These are phyloP conservation scores for Kryphioiulus occultus DNA, from an alignment of 2,888 invertebrate species.

Conservation along the genomic window DNA sequence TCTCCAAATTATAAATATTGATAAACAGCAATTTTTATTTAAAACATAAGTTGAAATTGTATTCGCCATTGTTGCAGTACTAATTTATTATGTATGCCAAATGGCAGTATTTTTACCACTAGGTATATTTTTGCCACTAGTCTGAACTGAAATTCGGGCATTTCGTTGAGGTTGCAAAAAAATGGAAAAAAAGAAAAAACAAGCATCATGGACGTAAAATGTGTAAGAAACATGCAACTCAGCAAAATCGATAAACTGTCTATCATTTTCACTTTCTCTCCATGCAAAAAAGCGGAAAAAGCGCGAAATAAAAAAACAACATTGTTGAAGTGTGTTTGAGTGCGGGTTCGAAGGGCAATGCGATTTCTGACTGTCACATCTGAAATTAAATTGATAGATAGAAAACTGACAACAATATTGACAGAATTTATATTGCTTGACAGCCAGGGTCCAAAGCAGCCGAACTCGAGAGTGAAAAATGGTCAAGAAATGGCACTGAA, in stretches of 20 bases:
- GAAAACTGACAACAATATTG: conserved; percentile 41
- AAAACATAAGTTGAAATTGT: no score
- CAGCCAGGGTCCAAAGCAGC: conserved; percentile 19
- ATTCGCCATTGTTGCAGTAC: background rate
- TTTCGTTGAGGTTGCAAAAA: background rate
- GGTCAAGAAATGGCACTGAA: conserved; percentile 14
- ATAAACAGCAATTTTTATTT: no score
- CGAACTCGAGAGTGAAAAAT: background rate
- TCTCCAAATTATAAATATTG: no score
- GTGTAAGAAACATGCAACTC: conserved; percentile 26
- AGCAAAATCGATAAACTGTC: conserved; percentile 35
- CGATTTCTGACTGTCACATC: conserved; percentile 45
- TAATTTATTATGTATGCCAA: conserved; percentile 17
- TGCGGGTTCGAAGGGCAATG: conserved; percentile 44
- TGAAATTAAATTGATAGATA: conserved; percentile 43
- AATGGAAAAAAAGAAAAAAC: background rate
- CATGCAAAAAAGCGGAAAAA: conserved; percentile 9
- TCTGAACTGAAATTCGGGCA: background rate
- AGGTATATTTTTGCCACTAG: background rate
- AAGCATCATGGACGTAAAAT: background rate
- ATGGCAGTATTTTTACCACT: background rate
- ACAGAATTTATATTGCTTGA: conserved; percentile 44
- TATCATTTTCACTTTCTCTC: conserved; percentile 35
- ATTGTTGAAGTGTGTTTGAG: conserved; percentile 39
- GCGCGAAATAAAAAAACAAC: conserved; percentile 27